Conservation (phyloP, 2,888 invertebrate species). For the Caenorhabditis zanzibari region DNA sequence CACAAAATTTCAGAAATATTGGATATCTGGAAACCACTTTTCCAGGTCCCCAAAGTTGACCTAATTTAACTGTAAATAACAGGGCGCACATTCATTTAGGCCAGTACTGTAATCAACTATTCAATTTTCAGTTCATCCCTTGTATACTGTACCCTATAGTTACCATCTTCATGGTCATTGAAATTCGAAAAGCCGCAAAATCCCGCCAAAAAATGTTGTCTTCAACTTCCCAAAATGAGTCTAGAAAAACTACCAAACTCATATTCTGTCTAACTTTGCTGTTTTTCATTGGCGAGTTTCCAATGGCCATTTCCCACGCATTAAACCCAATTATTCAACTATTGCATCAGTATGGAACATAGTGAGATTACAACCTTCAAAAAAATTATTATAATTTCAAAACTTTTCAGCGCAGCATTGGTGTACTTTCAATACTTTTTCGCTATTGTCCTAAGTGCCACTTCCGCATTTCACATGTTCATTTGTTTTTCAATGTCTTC, state of each 20-base stretch:
- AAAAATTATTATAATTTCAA: too few species aligned
- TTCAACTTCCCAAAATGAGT: background rate
- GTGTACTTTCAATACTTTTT: background rate
- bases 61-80: too few species aligned
- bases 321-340: background rate
- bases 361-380: background rate
- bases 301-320: constrained; percentile 16
- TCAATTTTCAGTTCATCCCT: constrained; percentile 30
- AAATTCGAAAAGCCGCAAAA: constrained; percentile 4
- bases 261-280: constrained; percentile 28
- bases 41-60: too few species aligned
- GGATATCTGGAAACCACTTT: too few species aligned
- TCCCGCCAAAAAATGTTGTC: background rate
- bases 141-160: constrained; percentile 12
- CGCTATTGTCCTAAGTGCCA: background rate
- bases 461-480: background rate
- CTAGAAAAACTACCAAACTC: constrained; percentile 28
- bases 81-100: too few species aligned
- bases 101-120: too few species aligned
- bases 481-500: constrained; percentile 20
- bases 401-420: background rate
- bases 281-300: constrained; percentile 41
- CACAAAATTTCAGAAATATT: too few species aligned
- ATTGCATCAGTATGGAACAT: constrained; percentile 10
- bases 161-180: constrained; percentile 17